Evolutionary conservation across 2,797 vertebrate species (phyloP).

Genomic region (Huso huso): DNA sequence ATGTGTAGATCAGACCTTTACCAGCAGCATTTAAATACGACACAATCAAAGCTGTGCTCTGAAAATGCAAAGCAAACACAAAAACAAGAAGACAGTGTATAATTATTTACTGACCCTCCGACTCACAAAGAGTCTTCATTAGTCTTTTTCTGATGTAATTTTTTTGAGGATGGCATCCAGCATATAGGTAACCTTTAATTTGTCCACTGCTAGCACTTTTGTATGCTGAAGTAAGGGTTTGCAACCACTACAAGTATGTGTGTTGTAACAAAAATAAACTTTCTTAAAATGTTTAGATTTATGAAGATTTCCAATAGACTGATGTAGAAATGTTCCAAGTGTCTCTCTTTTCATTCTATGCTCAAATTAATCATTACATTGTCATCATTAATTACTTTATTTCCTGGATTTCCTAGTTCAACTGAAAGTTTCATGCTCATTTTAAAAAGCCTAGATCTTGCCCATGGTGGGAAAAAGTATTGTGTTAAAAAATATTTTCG

Average conservation of each 20-base stretch:
- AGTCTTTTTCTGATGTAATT: constrained; percentile 62
- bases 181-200: constrained; percentile 85
- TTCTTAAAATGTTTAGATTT: constrained; percentile 1
- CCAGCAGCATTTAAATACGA: too few species aligned
- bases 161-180: constrained; percentile 71
- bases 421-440: too few species aligned
- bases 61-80: constrained; percentile 43
- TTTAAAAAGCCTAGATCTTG: too few species aligned
- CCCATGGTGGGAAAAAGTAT: too few species aligned
- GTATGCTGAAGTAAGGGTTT: constrained; percentile 61
- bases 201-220: constrained; percentile 82
- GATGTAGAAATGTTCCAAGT: too few species aligned
- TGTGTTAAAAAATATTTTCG: too few species aligned
- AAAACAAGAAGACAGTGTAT: constrained; percentile 43
- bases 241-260: not conserved
- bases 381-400: too few species aligned
- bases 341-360: too few species aligned
- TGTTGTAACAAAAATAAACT: too few species aligned
- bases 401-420: too few species aligned
- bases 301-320: constrained; percentile 7
- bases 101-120: constrained; percentile 63
- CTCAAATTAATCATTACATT: too few species aligned
- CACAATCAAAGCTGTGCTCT: constrained; percentile 58
- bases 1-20: not conserved
- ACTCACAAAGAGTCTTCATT: constrained; percentile 47